Evolutionary conservation across 2,888 invertebrate species (phyloP).

Genomic region (Ceriagrion tenellum): DNA sequence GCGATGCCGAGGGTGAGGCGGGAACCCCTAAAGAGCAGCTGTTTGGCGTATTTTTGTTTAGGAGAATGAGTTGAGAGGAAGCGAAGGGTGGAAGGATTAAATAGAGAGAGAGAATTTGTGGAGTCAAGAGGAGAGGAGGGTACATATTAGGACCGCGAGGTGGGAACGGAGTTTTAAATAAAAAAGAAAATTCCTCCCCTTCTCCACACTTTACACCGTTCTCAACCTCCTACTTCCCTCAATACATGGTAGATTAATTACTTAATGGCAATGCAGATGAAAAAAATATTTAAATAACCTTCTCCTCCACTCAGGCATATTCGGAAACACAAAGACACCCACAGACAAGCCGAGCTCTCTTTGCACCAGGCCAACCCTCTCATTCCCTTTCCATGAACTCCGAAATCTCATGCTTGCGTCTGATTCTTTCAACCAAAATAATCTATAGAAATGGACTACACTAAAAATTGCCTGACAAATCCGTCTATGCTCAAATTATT

Average conservation of each 20-base stretch:
- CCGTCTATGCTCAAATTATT: too few relatives aligned
- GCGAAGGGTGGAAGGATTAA: neutral
- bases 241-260: constrained; percentile 43
- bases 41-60: too few relatives aligned
- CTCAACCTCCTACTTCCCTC: neutral
- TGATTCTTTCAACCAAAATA: too few relatives aligned
- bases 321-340: too few relatives aligned
- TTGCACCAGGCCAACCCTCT: too few relatives aligned
- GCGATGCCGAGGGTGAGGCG: neutral
- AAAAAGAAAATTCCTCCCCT: neutral
- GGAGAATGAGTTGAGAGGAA: neutral
- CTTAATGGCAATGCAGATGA: constrained; percentile 25
- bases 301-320: neutral
- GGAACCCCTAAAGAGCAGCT: neutral
- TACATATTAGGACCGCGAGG: neutral
- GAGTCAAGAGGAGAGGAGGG: neutral
- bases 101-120: too few relatives aligned
- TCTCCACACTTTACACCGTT: neutral
- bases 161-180: neutral
- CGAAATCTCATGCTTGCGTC: too few relatives aligned
- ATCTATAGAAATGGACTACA: too few relatives aligned
- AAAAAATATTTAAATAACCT: neutral
- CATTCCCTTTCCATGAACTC: too few relatives aligned
- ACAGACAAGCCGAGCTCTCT: too few relatives aligned
- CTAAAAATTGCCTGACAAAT: too few relatives aligned